These are phyloP conservation scores for Parazoanthus darwini DNA, from an alignment of 92 coral and sea anemone genomes.

Conservation along the genomic window DNA sequence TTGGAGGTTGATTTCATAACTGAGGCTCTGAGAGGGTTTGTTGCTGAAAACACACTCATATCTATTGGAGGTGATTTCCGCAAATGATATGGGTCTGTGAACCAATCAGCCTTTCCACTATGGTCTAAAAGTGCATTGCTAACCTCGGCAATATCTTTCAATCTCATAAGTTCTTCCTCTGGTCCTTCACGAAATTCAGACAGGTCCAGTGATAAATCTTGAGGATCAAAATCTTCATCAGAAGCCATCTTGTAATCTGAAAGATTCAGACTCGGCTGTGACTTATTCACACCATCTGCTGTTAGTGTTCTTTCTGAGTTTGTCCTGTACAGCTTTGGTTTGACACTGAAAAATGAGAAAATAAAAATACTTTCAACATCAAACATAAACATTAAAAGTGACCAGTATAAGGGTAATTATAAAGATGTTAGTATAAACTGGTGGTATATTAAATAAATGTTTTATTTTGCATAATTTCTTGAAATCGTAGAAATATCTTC, in stretches of 20 bases:
- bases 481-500: no score
- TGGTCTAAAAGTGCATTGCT: conserved; percentile 48
- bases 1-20: conserved; percentile 71
- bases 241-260: conserved; percentile 58
- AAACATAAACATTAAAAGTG: neutral
- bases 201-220: conserved; percentile 69
- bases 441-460: no score
- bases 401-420: no score
- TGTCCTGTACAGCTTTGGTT: conserved; percentile 78
- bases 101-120: conserved; percentile 78
- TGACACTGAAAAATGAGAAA: conserved; percentile 49
- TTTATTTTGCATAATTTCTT: no score
- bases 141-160: conserved; percentile 50
- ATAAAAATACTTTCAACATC: neutral
- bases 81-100: conserved; percentile 80
- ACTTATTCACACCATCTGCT: conserved; percentile 36
- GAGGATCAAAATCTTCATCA: conserved; percentile 66
- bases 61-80: conserved; percentile 63
- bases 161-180: conserved; percentile 73
- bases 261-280: conserved; percentile 44
- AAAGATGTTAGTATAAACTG: no score
- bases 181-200: conserved; percentile 85
- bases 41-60: conserved; percentile 61
- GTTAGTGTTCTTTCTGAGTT: conserved; percentile 86
- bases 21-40: conserved; percentile 85